Evolutionary conservation across 2,797 vertebrate species (phyloP).

Genomic region (Leptodactylus fallax): DNA sequence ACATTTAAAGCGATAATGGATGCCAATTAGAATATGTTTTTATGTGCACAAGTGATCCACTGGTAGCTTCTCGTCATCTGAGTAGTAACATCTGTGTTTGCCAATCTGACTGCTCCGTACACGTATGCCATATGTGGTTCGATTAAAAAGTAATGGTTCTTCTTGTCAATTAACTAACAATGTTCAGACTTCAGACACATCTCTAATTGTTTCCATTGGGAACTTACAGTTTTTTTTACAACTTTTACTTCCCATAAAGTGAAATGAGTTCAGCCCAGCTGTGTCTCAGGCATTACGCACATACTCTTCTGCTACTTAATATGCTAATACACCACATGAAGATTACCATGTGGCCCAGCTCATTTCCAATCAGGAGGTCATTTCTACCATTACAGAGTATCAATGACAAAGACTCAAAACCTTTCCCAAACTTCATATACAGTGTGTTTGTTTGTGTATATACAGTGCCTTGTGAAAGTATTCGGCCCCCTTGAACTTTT

Average conservation of each 20-base stretch:
- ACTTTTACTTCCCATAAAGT: conserved; percentile 53
- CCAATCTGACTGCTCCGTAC: conserved; percentile 11
- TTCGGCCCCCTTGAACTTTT: too few species aligned
- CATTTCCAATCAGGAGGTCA: conserved; percentile 30
- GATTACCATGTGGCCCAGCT: conserved; percentile 10
- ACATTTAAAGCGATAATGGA: conserved; percentile 20
- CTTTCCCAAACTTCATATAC: not conserved
- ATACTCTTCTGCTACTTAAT: conserved; percentile 35
- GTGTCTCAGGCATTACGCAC: conserved; percentile 12
- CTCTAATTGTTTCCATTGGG: conserved; percentile 50
- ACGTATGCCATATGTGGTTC: conserved; percentile 31
- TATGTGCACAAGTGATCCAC: conserved; percentile 24
- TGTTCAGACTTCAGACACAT: conserved; percentile 38
- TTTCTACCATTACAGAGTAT: conserved; percentile 40
- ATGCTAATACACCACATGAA: conserved; percentile 57
- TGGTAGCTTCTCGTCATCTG: conserved; percentile 28
- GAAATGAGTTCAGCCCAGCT: conserved; percentile 36
- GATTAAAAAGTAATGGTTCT: conserved; percentile 39
- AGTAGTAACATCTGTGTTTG: conserved; percentile 55
- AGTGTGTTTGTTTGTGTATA: not conserved
- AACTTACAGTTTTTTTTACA: conserved; percentile 31
- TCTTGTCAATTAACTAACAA: conserved; percentile 57
- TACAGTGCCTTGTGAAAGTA: too few species aligned
- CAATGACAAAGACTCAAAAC: conserved; percentile 34
- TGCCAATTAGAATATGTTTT: conserved; percentile 23